These are phyloP conservation scores for Pseudopleuronectes americanus DNA, from an alignment of 2,797 vertebrate species.

Conservation along the genomic window DNA sequence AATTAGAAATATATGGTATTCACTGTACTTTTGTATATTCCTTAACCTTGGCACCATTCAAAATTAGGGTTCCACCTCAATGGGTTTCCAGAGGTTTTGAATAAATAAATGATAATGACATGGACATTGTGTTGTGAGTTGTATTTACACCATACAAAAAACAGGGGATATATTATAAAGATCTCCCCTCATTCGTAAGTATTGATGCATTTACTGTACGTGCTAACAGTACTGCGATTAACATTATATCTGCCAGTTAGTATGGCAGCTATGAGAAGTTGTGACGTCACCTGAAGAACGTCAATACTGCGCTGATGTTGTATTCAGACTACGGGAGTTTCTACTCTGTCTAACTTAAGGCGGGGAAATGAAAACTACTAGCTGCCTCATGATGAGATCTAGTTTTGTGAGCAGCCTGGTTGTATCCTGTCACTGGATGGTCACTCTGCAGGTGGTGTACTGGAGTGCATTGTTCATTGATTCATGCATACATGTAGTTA, in stretches of 20 bases:
- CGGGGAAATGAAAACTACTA: not conserved
- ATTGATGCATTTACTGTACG: not conserved
- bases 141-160: too few species aligned
- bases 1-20: too few species aligned
- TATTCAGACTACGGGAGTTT: not conserved
- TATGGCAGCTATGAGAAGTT: not conserved
- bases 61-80: too few species aligned
- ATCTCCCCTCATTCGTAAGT: too few species aligned
- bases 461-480: not conserved
- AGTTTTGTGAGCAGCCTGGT: not conserved
- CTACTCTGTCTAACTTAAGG: not conserved
- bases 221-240: not conserved
- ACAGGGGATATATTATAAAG: too few species aligned
- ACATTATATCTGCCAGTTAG: not conserved
- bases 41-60: too few species aligned
- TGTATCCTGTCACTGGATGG: not conserved
- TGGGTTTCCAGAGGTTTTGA: too few species aligned
- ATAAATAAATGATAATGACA: too few species aligned
- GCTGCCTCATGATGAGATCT: not conserved
- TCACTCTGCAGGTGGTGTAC: too few species aligned
- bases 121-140: too few species aligned
- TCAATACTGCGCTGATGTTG: not conserved
- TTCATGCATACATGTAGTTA: constrained; percentile 6
- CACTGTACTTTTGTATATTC: too few species aligned
- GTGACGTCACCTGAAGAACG: not conserved